These are phyloP conservation scores for Pangasius mekongensis DNA, from an alignment of 2,797 vertebrate species.

Conservation along the genomic window DNA sequence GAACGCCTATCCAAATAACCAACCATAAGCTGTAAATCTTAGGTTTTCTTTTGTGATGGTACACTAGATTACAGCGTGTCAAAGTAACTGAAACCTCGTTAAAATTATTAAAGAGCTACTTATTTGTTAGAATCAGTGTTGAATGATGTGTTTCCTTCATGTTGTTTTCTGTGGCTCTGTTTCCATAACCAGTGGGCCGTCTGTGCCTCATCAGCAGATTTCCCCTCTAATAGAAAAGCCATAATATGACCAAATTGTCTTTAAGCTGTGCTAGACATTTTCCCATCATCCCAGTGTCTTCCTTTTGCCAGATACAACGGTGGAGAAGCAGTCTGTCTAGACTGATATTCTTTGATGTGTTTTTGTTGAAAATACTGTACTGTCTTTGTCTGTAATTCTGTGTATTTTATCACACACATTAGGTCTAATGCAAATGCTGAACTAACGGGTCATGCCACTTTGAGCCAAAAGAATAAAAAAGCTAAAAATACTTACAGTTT, in stretches of 20 bases:
- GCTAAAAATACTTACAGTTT: neutral
- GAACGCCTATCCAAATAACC: neutral
- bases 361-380: constrained; percentile 14
- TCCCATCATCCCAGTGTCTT: constrained; percentile 26
- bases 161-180: constrained; percentile 67
- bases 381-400: constrained; percentile 5
- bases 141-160: constrained; percentile 55
- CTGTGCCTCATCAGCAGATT: constrained; percentile 70
- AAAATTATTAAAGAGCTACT: constrained; percentile 41
- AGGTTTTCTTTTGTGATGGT: neutral
- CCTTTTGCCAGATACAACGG: constrained; percentile 23
- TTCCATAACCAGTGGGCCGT: constrained; percentile 61
- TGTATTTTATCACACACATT: neutral
- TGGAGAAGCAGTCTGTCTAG: constrained; percentile 27
- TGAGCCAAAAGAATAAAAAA: neutral
- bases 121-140: constrained; percentile 42
- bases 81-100: constrained; percentile 19
- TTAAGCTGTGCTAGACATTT: constrained; percentile 34
- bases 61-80: constrained; percentile 9
- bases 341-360: constrained; percentile 4
- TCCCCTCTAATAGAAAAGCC: constrained; percentile 53
- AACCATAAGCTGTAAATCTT: neutral
- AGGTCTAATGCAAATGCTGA: neutral
- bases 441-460: neutral
- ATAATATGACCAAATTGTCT: constrained; percentile 66